Conservation (phyloP, 2,888 invertebrate species). For the Artemia sp. region DNA sequence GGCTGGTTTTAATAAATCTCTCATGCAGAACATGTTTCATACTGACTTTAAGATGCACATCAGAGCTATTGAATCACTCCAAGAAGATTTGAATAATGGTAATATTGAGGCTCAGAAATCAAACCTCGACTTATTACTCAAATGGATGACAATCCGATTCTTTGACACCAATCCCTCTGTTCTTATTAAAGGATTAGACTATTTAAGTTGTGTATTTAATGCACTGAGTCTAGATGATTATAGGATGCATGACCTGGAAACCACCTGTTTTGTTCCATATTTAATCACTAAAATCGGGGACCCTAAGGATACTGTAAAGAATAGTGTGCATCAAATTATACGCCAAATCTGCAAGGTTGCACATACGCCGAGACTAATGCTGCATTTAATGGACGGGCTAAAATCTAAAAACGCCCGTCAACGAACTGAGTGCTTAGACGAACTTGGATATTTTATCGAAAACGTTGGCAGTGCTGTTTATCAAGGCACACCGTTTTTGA, state of each 20-base stretch:
- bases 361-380: constrained; percentile 71
- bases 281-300: constrained; percentile 83
- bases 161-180: constrained; percentile 98
- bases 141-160: constrained; percentile 89
- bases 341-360: constrained; percentile 69
- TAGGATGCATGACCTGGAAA: constrained; percentile 74
- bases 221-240: constrained; percentile 62
- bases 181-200: constrained; percentile 82
- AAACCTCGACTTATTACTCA: constrained; percentile 83
- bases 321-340: constrained; percentile 67
- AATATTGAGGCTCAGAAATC: constrained; percentile 61
- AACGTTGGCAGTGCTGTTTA: constrained; percentile 67
- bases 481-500: constrained; percentile 59
- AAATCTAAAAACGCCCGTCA: constrained; percentile 94
- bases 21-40: constrained; percentile 84
- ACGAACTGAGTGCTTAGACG: constrained; percentile 85
- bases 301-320: constrained; percentile 82
- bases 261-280: constrained; percentile 83
- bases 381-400: constrained; percentile 79
- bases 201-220: constrained; percentile 63
- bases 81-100: constrained; percentile 43
- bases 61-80: constrained; percentile 78
- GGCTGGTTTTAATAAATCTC: constrained; percentile 67
- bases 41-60: constrained; percentile 83
- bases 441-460: constrained; percentile 68